Evolutionary conservation across 2,113 vertebrate species (phyloP).

Genomic region (Probosciger aterrimus): DNA sequence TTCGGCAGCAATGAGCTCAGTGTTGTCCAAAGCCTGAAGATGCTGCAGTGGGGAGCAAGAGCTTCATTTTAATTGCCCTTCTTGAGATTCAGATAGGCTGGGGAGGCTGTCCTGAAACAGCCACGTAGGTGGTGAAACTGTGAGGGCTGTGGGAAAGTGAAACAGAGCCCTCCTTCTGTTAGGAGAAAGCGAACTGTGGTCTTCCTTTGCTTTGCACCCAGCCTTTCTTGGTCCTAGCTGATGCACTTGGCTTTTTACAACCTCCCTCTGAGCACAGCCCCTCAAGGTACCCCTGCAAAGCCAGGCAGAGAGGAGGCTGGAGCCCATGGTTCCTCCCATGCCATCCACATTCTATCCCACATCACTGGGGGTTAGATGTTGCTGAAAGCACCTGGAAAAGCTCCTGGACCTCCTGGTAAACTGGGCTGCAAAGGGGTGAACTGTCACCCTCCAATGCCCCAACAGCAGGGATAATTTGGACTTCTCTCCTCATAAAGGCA

Average conservation of each 20-base stretch:
- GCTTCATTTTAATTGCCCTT: neutral
- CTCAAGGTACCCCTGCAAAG: neutral
- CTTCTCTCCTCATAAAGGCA: neutral
- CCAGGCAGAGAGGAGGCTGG: neutral
- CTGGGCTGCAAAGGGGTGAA: neutral
- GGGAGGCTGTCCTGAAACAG: neutral
- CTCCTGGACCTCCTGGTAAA: neutral
- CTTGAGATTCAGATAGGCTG: neutral
- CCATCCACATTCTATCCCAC: neutral
- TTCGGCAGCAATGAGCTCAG: accelerated
- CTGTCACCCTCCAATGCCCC: neutral
- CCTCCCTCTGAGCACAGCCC: neutral
- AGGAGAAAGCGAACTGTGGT: neutral
- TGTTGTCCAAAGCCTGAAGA: neutral
- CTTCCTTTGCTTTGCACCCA: neutral
- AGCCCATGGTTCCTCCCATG: neutral
- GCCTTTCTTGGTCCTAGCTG: neutral
- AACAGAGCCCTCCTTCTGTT: neutral
- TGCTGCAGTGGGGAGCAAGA: neutral
- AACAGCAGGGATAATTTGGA: neutral
- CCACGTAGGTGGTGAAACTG: accelerated
- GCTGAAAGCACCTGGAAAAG: neutral
- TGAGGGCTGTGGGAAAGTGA: neutral
- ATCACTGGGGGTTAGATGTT: neutral
- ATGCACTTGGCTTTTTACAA: neutral